Evolutionary conservation across 2,113 vertebrate species (phyloP).

Genomic region (Apteryx owenii): DNA sequence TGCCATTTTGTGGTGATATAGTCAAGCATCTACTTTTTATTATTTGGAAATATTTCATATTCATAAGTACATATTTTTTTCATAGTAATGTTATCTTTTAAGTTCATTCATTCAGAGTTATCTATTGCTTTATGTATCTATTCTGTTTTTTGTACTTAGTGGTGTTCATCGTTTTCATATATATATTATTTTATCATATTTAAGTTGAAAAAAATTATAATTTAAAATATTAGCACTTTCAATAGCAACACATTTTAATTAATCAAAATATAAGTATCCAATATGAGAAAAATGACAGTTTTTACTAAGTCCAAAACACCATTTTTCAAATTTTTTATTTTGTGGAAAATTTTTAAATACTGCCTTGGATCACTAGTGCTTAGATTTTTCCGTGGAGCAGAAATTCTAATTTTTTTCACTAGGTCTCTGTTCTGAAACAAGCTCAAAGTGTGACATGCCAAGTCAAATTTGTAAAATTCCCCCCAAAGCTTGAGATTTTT

Average conservation of each 20-base stretch:
- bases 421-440: neutral
- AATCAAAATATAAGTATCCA: neutral
- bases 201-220: neutral
- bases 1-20: neutral
- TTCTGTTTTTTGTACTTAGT: neutral
- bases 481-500: neutral
- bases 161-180: neutral
- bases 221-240: neutral
- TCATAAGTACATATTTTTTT: neutral
- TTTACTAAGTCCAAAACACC: neutral
- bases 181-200: neutral
- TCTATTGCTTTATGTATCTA: neutral
- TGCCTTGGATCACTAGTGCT: no score
- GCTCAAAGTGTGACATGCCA: neutral
- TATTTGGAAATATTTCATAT: neutral
- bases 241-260: neutral
- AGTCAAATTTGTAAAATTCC: neutral
- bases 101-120: neutral
- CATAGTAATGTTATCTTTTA: neutral
- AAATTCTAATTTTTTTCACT: neutral
- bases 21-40: neutral
- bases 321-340: neutral
- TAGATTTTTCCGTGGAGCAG: neutral
- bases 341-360: neutral
- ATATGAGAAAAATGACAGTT: neutral